Percentiles rank a stretch among this genome's conserved stretches.
Evolutionary conservation across 2,113 vertebrate genomes (phyloP).

Genomic region (Bubo blakistoni): DNA sequence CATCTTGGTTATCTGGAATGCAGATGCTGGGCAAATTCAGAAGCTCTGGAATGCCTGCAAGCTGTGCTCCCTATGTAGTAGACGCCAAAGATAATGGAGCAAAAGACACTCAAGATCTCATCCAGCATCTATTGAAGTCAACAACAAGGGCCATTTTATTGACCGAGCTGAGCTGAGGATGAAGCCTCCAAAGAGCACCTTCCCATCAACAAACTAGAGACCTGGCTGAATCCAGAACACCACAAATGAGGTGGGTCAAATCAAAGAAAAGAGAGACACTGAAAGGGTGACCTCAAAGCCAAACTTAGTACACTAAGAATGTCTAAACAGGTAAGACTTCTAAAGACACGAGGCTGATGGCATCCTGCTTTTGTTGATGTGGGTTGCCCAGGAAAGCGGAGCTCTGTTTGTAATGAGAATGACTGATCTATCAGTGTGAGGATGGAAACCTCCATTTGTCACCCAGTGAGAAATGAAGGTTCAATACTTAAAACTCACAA

Average conservation of each 20-base stretch:
- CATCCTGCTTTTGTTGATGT: background rate
- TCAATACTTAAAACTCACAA: background rate
- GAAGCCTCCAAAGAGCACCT: background rate
- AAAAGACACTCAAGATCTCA: background rate
- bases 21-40: conserved; percentile 66
- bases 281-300: background rate
- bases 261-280: background rate
- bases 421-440: background rate
- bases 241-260: background rate
- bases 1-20: conserved; percentile 61
- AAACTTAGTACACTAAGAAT: background rate
- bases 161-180: background rate
- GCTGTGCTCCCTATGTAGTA: conserved; percentile 55
- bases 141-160: background rate
- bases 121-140: background rate
- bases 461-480: background rate
- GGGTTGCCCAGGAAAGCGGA: background rate
- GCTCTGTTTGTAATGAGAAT: background rate
- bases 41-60: conserved; percentile 54
- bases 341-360: background rate
- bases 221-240: background rate
- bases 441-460: background rate
- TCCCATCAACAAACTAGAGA: background rate
- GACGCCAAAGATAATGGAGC: conserved; percentile 53
- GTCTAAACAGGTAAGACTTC: background rate